Percentiles rank a stretch among this genome's conserved stretches.
phyloP scores from a whole-genome alignment of 2,888 invertebrate species.

The Apantesis nais region DNA sequence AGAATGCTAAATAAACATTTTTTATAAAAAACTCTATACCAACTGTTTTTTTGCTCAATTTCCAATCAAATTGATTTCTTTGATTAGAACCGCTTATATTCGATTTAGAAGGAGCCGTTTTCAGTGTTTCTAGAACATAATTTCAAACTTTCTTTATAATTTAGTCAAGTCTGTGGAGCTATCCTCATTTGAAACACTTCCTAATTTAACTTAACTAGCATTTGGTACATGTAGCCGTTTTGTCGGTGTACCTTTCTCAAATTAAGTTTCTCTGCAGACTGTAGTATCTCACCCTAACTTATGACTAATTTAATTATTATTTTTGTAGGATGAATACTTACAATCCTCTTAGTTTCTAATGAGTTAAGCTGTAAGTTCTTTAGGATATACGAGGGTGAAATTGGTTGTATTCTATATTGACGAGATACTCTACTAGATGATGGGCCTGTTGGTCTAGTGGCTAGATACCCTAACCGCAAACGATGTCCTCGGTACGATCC shows the following conservation, averaged over 20 bases:
- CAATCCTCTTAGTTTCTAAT: background rate
- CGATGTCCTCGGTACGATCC: no score
- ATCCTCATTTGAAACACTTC: background rate
- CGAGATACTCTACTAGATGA: no score
- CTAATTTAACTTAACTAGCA: background rate
- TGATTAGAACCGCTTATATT: background rate
- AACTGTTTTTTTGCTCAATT: background rate
- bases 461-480: no score
- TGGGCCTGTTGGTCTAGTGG: no score
- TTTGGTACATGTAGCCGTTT: background rate
- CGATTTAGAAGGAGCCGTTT: background rate
- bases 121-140: background rate
- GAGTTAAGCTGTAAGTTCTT: background rate
- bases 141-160: background rate
- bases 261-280: background rate
- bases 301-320: background rate
- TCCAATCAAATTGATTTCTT: background rate
- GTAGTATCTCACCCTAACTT: background rate
- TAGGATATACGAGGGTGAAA: background rate
- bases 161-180: background rate
- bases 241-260: background rate
- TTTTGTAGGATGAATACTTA: background rate
- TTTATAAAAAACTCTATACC: no score
- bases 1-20: no score
- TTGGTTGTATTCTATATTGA: no score